Base-by-base conservation (phyloP, 2,113 vertebrate species). In the Penelope pileata region DNA sequence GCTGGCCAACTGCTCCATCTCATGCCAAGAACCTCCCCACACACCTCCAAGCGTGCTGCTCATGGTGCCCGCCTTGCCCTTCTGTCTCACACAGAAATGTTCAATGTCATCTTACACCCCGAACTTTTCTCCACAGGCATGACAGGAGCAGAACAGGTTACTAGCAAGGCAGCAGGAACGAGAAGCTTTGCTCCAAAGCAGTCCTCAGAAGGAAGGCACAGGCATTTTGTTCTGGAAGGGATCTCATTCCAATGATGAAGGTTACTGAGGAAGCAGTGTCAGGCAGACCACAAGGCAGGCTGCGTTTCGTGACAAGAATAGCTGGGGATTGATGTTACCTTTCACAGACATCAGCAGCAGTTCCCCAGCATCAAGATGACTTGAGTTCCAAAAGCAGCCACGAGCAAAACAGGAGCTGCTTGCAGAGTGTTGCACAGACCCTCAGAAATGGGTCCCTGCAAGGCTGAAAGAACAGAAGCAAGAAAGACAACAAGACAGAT, bases 41-140 rank as follows among this genome's bases (percentile, higher is more conserved):
- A 47, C 23, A 9, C 40, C 59, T 26, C 14, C 2, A 4, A 60
- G 67, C 2, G 2, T 2, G 0, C 18, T 32, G 48, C 58, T 80
- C 29, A 10, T 63, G 38, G 22, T 32, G 82, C 53, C 51, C 0
- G 0, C 78, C 91, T 17, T 51, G 69, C 63, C 53, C 77, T 83
- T 78, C 69, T 40, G 68, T 32, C 70, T n/a, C 90, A 60, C 32
- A 29, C 4, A 45, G 40, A 58, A 32, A n/a, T 1, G 6, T 22
- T 9, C 22, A 23, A 56, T 5, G 9, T 21, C 80, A 68, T 17
- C 5, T 79, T 24, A 86, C 24, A 79, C 5, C 32, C 23, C 30
- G 58, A 88, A 60, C 43, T 87, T 53, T 62, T 24, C 62, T 62
- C 40, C 26, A 27, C 7, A 36, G 62, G 36, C 26, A 11, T 4